These are phyloP conservation scores for Leucoraja ocellata DNA, from an alignment of 2,797 vertebrate genomes.

Conservation along the genomic window DNA sequence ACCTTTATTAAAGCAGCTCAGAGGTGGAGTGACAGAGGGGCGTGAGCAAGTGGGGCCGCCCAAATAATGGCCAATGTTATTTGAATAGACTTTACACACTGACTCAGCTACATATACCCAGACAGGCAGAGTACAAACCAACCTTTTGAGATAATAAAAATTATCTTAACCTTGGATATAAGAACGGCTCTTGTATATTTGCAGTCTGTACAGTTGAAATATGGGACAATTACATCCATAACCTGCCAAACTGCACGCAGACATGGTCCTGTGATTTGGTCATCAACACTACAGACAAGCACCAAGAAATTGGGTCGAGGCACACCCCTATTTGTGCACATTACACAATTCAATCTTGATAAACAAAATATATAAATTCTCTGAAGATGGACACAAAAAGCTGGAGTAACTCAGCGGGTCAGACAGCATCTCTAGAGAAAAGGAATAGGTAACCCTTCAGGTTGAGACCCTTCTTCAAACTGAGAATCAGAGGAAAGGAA, in stretches of 20 bases:
- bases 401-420: too few relatives aligned
- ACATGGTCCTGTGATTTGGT: not conserved
- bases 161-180: not conserved
- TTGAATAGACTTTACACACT: too few relatives aligned
- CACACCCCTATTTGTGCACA: too few relatives aligned
- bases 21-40: not conserved
- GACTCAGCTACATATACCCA: not conserved
- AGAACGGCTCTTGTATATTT: not conserved
- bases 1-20: not conserved
- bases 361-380: too few relatives aligned
- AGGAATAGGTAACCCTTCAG: too few relatives aligned
- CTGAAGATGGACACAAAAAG: too few relatives aligned
- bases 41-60: too few relatives aligned
- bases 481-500: too few relatives aligned
- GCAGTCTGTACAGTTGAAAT: not conserved
- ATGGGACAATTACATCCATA: not conserved
- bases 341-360: too few relatives aligned
- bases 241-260: not conserved
- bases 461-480: too few relatives aligned
- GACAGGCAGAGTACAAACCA: not conserved
- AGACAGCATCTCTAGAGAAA: too few relatives aligned
- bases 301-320: too few relatives aligned
- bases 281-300: not conserved
- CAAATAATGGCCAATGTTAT: not conserved
- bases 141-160: not conserved